Percentiles rank a stretch among this genome's conserved stretches.
phyloP scores from a whole-genome alignment of 2,113 vertebrate species.

The Megaptera novaeangliae region DNA sequence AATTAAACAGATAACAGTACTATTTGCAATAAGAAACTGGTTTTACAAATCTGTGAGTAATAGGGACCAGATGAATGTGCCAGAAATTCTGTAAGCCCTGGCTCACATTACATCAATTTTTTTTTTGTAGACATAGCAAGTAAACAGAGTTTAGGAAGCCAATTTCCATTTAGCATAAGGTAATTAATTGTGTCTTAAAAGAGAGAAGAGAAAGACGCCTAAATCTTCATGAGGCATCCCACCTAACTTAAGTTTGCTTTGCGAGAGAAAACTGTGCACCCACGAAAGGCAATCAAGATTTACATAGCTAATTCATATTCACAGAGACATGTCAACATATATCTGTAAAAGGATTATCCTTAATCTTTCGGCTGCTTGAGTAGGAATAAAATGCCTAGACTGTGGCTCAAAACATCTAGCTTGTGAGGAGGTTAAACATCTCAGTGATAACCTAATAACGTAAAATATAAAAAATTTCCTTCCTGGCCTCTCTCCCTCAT shows the following conservation, averaged over 20 bases:
- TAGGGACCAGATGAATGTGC: neutral
- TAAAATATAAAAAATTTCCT: neutral
- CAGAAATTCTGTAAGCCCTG: neutral
- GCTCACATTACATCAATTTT: neutral
- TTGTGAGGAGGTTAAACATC: neutral
- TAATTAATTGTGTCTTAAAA: neutral
- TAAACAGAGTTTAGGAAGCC: neutral
- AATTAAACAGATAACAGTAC: neutral
- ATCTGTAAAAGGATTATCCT: neutral
- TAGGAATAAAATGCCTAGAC: neutral
- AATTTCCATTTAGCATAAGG: neutral
- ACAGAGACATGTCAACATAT: neutral
- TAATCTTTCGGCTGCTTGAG: neutral
- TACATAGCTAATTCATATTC: neutral
- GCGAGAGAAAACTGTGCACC: neutral
- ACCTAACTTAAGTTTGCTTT: constrained; percentile 1
- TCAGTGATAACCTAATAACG: neutral
- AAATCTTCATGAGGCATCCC: neutral
- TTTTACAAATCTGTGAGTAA: neutral
- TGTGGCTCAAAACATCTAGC: neutral
- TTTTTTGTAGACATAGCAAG: neutral
- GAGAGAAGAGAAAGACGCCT: neutral
- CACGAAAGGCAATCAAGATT: neutral
- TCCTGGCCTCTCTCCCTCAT: neutral
- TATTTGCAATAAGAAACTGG: neutral